Evolutionary conservation across 2,888 invertebrate species (phyloP).

Genomic region (Cyclophora albipunctata): DNA sequence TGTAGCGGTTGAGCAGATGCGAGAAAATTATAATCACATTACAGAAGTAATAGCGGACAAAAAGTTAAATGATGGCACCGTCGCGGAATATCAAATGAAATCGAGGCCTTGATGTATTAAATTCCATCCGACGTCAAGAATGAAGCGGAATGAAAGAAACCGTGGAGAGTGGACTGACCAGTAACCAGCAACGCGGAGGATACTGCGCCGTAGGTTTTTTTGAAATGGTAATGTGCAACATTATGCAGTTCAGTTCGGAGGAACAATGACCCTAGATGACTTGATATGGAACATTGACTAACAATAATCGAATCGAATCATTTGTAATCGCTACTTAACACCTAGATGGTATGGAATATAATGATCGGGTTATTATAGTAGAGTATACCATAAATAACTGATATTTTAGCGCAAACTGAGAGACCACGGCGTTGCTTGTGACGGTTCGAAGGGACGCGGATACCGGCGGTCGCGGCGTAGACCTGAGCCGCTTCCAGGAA

Average conservation of each 20-base stretch:
- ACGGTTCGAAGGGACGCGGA: constrained; percentile 54
- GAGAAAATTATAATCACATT: constrained; percentile 61
- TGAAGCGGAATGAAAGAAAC: constrained; percentile 32
- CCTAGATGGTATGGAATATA: too few species aligned
- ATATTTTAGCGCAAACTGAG: too few species aligned
- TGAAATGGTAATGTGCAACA: too few species aligned
- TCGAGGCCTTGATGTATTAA: constrained; percentile 35
- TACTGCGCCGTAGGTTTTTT: too few species aligned
- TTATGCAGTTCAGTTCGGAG: too few species aligned
- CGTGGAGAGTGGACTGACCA: constrained; percentile 16
- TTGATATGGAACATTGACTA: too few species aligned
- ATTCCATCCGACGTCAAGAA: constrained; percentile 41
- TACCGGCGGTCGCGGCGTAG: constrained; percentile 34
- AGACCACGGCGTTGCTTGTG: constrained; percentile 19
- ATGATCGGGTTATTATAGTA: too few species aligned
- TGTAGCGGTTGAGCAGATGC: constrained; percentile 29
- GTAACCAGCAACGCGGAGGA: too few species aligned
- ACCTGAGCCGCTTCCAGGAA: constrained; percentile 46
- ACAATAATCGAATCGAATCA: too few species aligned
- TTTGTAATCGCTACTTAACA: too few species aligned
- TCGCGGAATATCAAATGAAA: constrained; percentile 49
- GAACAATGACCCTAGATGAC: too few species aligned
- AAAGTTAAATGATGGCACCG: constrained; percentile 54
- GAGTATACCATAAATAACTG: too few species aligned
- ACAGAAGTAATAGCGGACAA: constrained; percentile 53